Base-by-base conservation (phyloP, 1,140 invertebrate genomes). In the Zaprionus africanus region DNA sequence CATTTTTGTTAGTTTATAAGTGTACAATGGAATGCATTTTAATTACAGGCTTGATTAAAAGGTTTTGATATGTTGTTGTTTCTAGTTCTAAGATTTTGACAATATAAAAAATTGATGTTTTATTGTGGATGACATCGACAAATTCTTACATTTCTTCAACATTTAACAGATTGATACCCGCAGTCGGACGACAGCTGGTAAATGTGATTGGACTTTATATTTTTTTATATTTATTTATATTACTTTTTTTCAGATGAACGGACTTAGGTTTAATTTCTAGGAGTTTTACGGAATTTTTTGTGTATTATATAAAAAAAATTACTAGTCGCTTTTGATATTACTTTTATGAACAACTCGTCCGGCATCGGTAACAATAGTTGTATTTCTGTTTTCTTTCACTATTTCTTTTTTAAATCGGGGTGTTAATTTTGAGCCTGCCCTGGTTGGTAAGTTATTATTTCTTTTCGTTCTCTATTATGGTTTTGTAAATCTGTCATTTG, bases 361-460 rank as follows among this genome's bases (percentile, higher is more conserved):
- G 5, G 13, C 38, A 41, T 15, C 36, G 36, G 1, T 22, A 13
- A 13, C 11, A 13, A 28, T 28, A 28, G 26, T 28, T 28, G 2
- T 34, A 9, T 46, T 46, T 57, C n/a, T n/a, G 11, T 57, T 24
- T 34, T 57, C 56, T 57, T 57, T 36, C 9, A 57, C n/a, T 34
- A 57, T 57, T 57, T 57, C 17, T n/a, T 19, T 34, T 57, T 57
- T 57, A 36, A 13, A 22, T 11, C 31, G 9, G 17, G n/a, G 4
- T 11, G n/a, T 12, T 15, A 34, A 26, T 36, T 57, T 58, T 36
- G 56, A 36, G 13, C 56, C 56, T 58, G 26, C 17, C 31, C 31
- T 58, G 13, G 31, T 13, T 34, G 4, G 31, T 36, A 58, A 34
- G 1, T 58, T 5, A 9, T 36, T 36, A 36, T 19, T 17, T 26